Conservation (phyloP, 1,140 invertebrate genomes). For the Diorhabda elongata region DNA sequence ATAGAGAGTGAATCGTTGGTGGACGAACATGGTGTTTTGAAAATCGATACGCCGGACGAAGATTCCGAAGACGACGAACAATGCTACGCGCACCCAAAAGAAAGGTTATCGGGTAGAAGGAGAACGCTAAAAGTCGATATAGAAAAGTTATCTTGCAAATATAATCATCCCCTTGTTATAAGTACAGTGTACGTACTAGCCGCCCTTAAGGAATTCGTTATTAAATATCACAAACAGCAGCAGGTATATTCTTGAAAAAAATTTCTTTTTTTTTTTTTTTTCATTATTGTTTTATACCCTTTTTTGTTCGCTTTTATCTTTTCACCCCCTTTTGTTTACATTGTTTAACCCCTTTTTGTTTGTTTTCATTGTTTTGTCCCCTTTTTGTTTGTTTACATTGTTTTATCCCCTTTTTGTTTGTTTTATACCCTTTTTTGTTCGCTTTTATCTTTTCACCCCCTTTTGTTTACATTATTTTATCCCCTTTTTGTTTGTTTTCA, state of each 20-base stretch:
- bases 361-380: too few species aligned
- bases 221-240: conserved; percentile 44
- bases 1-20: not conserved
- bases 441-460: too few species aligned
- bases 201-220: conserved; percentile 52
- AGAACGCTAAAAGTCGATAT: not conserved
- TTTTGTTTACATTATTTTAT: too few species aligned
- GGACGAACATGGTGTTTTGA: not conserved
- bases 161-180: conserved; percentile 49
- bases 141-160: conserved; percentile 23
- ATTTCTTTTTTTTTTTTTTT: too few species aligned
- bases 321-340: too few species aligned
- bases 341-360: too few species aligned
- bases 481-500: too few species aligned
- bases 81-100: not conserved
- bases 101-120: conserved; percentile 7
- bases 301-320: too few species aligned
- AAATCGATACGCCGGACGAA: not conserved
- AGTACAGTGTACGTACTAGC: conserved; percentile 53
- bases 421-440: too few species aligned
- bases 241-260: conserved; percentile 14
- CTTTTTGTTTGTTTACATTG: too few species aligned
- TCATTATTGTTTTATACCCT: too few species aligned
- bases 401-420: too few species aligned
- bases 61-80: not conserved